Conservation (phyloP, 2,888 invertebrate genomes). For the Megastigmus dorsalis region DNA sequence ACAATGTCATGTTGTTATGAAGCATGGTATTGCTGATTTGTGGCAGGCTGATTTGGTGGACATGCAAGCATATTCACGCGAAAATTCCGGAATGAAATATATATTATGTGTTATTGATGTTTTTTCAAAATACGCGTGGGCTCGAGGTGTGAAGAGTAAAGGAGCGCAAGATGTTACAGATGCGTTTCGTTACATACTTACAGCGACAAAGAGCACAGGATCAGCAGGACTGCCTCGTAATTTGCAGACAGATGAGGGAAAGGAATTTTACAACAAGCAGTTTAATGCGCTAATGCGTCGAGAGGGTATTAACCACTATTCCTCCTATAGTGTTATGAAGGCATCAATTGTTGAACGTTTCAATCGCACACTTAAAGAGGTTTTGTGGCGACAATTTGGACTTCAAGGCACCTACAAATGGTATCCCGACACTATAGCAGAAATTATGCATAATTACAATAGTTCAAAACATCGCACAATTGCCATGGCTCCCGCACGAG, state of each 20-base stretch:
- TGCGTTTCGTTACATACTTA: background rate
- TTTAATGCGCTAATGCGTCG: too few species aligned
- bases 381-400: background rate
- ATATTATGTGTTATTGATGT: slow-evolving; percentile 66
- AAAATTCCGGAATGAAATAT: slow-evolving; percentile 62
- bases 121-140: slow-evolving; percentile 69
- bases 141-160: slow-evolving; percentile 44
- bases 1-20: too few species aligned
- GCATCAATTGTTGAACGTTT: too few species aligned
- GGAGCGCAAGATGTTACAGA: slow-evolving; percentile 60
- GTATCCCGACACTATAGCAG: too few species aligned
- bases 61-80: slow-evolving; percentile 37
- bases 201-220: too few species aligned
- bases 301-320: too few species aligned
- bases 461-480: too few species aligned
- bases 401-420: background rate
- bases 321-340: too few species aligned
- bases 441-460: too few species aligned
- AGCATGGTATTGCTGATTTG: slow-evolving; percentile 56
- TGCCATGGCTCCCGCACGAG: too few species aligned
- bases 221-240: background rate
- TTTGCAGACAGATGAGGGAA: background rate
- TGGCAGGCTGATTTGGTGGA: slow-evolving; percentile 53
- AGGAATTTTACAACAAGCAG: too few species aligned
- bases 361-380: background rate